Conservation (phyloP, 2,888 invertebrate species). For the Sarcophaga carnaria region DNA sequence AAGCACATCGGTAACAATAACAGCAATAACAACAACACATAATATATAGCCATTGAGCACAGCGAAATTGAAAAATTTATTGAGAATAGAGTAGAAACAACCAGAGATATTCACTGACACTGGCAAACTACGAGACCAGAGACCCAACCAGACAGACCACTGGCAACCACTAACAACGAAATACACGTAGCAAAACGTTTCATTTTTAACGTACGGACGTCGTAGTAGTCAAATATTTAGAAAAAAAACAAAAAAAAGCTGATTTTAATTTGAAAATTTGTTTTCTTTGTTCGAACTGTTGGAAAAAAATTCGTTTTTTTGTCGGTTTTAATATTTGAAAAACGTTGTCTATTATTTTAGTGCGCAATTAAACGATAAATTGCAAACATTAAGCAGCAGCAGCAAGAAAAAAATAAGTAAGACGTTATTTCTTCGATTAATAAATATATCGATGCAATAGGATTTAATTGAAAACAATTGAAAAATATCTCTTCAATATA, state of each 20-base stretch:
- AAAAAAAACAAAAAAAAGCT: conserved; percentile 33
- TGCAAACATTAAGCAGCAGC: conserved; percentile 32
- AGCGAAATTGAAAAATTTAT: conserved; percentile 2
- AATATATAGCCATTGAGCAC: not conserved
- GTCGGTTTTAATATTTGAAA: conserved; percentile 26
- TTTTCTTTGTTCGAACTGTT: conserved; percentile 59
- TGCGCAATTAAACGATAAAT: conserved; percentile 63
- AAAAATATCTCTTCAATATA: conserved; percentile 37
- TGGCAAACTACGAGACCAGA: conserved; percentile 55
- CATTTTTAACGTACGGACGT: conserved; percentile 66
- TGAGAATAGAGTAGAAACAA: not conserved
- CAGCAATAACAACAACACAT: conserved; percentile 26
- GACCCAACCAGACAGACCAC: conserved; percentile 51
- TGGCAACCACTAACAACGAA: conserved; percentile 67
- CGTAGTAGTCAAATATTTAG: conserved; percentile 45
- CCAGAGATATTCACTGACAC: conserved; percentile 48
- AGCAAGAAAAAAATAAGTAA: conserved; percentile 21
- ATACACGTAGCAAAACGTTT: conserved; percentile 66
- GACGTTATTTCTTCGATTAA: conserved; percentile 23
- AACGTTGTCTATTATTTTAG: conserved; percentile 49
- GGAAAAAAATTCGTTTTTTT: conserved; percentile 47
- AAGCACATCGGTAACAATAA: conserved; percentile 18
- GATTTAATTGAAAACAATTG: conserved; percentile 54
- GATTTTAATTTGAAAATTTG: conserved; percentile 55
- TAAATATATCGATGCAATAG: conserved; percentile 39